Base-by-base conservation (phyloP, 2,797 vertebrate species). In the Megaceryle alcyon region DNA sequence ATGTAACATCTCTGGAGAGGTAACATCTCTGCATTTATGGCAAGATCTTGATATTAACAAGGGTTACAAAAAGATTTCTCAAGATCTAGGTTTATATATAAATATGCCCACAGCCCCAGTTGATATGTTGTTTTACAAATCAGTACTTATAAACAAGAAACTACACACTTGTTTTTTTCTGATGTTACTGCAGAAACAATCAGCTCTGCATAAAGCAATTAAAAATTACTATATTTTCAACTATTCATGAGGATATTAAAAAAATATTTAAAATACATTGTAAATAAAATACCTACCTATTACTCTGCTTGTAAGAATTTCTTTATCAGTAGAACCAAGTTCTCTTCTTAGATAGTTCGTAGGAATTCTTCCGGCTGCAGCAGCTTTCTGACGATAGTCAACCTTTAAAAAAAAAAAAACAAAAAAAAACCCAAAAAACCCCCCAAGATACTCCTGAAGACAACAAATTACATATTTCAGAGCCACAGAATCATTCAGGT, bases 301-400 rank as follows among this genome's bases (percentile, higher is more conserved):
- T 78, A 99, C 97, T 97, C 99, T 98, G 97, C 99, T 99, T 81
- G 98, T 99, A 75, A 99, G 99, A 94, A 99, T 99, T 98, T 99
- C 99, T 41, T 98, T 97, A 93, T 99, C 99, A 15, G 99, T 99
- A 65, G 97, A 98, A 63, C 99, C 99, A 51, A 99, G 96, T 96
- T 99, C 99, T 97, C 99, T 98, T 91, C 99, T 98, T 69, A 99
- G 96, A 90, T 99, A 98, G 97, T 99, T 99, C 29, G 99, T 99
- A 57, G 99, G 99, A 96, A 99, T 99, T 95, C 99, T 98, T 93
- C 99, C 99, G 25, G 99, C 99, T 84, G 99, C 99, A 18, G 99
- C 99, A 87, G 99, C 99, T 97, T 99, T 99, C 97, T 99, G 99
- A 65, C 99, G 98, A 95, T 99, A 99, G 96, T 99, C 99, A 94